phyloP scores from a whole-genome alignment of 1,140 invertebrate species.

The Akabosia matsudoensis region DNA sequence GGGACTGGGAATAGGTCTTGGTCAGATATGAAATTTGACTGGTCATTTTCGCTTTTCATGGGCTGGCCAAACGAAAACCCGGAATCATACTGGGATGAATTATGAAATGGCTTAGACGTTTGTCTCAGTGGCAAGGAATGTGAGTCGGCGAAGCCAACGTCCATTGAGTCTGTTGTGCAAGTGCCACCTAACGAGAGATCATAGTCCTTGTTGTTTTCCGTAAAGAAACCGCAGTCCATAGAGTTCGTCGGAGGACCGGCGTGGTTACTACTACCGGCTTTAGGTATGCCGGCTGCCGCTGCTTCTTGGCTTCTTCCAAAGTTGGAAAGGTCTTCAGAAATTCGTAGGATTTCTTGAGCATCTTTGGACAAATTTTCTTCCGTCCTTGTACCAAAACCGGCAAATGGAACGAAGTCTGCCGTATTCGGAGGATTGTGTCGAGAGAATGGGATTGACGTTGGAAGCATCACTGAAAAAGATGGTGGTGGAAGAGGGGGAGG shows the following conservation, averaged over 20 bases:
- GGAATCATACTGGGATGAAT: background rate
- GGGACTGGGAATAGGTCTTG: constrained; percentile 40
- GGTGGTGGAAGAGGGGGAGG: constrained; percentile 55
- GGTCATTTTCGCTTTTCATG: background rate
- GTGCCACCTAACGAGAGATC: constrained; percentile 16
- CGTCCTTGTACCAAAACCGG: background rate
- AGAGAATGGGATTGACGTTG: constrained; percentile 50
- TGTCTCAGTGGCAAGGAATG: background rate
- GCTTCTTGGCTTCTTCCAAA: constrained; percentile 37
- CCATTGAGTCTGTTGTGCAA: constrained; percentile 24
- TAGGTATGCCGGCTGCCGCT: background rate
- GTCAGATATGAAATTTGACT: constrained; percentile 14
- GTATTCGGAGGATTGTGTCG: background rate
- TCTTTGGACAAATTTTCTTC: constrained; percentile 11
- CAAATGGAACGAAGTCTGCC: background rate
- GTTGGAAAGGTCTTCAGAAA: constrained; percentile 43
- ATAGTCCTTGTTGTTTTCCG: constrained; percentile 6
- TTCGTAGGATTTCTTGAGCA: constrained; percentile 45
- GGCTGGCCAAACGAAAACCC: background rate
- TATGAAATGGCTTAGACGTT: background rate
- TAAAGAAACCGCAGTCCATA: constrained; percentile 4
- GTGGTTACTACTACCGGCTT: background rate
- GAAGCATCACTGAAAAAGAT: constrained; percentile 55
- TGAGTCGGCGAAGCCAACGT: background rate
- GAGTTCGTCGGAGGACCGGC: background rate